Percentiles rank a stretch among this genome's conserved stretches.
Evolutionary conservation across 1,140 invertebrate genomes (phyloP).

Genomic region (Venturia canescens): DNA sequence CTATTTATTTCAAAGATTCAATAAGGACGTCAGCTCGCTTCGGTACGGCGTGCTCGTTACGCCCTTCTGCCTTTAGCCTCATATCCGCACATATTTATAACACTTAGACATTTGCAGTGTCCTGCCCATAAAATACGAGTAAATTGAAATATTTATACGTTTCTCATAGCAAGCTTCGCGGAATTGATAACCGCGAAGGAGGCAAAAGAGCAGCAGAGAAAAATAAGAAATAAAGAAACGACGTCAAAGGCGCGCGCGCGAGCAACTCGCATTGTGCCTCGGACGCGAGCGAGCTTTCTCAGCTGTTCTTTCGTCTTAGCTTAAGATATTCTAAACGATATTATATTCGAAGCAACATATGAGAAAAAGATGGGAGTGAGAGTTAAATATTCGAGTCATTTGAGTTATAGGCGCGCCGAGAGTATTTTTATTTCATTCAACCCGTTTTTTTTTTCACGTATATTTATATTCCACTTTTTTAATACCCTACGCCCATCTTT

Average conservation of each 20-base stretch:
- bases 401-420: background rate
- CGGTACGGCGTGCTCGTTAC: background rate
- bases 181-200: conserved; percentile 19
- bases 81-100: background rate
- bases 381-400: background rate
- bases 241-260: conserved; percentile 24
- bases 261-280: conserved; percentile 3
- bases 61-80: background rate
- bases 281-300: background rate
- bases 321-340: background rate
- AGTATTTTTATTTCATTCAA: conserved; percentile 13
- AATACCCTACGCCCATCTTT: background rate
- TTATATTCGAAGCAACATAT: background rate
- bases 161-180: background rate
- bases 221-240: background rate
- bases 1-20: background rate
- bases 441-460: background rate
- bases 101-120: background rate
- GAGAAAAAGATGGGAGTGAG: background rate
- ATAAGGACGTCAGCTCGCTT: background rate
- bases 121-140: conserved; percentile 21
- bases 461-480: no score
- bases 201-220: no score
- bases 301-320: background rate
- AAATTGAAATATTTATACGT: conserved; percentile 32